These are phyloP conservation scores for Subacronicta megacephala DNA, from an alignment of 2,888 invertebrate species.

Conservation along the genomic window DNA sequence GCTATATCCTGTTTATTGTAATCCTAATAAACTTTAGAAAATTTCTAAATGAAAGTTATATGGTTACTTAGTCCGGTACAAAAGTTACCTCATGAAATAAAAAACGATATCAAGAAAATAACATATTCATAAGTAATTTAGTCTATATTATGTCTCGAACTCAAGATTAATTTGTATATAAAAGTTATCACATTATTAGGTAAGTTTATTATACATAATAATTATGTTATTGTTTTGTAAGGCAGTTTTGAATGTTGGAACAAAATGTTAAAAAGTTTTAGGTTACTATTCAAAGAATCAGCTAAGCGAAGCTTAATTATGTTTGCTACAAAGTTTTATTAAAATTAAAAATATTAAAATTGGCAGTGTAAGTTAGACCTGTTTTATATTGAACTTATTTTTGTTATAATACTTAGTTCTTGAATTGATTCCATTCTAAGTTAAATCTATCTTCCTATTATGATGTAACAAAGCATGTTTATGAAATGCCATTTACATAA, in stretches of 20 bases:
- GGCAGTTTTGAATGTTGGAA: conserved; percentile 39
- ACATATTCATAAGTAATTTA: background rate
- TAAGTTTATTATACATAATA: conserved; percentile 42
- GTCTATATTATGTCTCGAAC: conserved; percentile 29
- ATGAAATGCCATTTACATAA: conserved; percentile 46
- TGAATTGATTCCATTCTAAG: no score
- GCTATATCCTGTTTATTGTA: no score
- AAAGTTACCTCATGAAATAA: background rate
- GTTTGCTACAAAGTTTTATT: no score
- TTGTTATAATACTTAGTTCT: no score
- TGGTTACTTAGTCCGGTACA: background rate
- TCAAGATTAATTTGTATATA: conserved; percentile 48
- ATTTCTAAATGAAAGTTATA: no score
- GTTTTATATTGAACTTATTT: no score
- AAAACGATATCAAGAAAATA: background rate
- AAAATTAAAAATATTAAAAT: no score
- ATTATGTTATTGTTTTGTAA: conserved; percentile 32
- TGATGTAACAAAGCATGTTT: conserved; percentile 22
- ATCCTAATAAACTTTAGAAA: no score
- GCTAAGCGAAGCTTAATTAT: no score
- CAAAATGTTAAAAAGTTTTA: conserved; percentile 20
- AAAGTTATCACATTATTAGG: conserved; percentile 46
- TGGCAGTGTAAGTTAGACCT: no score
- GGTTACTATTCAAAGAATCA: background rate
- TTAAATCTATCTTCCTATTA: conserved; percentile 1